Evolutionary conservation across 2,113 vertebrate species (phyloP).

Genomic region (Epinephelus fuscoguttatus): DNA sequence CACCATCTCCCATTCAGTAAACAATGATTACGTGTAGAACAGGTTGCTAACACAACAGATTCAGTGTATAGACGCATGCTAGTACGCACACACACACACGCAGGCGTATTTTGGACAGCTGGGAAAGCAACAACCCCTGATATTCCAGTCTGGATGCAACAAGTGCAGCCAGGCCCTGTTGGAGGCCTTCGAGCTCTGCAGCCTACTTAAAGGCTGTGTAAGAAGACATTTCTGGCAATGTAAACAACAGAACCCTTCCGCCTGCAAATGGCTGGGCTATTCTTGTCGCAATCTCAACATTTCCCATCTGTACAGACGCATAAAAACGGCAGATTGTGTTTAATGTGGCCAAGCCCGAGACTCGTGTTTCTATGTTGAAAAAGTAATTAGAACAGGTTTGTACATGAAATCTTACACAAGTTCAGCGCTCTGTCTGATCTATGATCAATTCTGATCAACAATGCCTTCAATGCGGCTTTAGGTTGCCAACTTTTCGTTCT

Average conservation of each 20-base stretch:
- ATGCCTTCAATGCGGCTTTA: constrained; percentile 30
- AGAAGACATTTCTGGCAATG: constrained; percentile 59
- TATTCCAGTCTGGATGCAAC: constrained; percentile 26
- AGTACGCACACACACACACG: neutral
- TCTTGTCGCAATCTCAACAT: constrained; percentile 57
- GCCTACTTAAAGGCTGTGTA: constrained; percentile 54
- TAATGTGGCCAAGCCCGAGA: constrained; percentile 27
- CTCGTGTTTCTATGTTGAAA: neutral
- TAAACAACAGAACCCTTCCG: constrained; percentile 46
- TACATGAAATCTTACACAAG: neutral
- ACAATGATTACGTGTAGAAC: constrained; percentile 46
- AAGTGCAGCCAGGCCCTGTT: constrained; percentile 29
- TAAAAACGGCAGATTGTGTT: constrained; percentile 43
- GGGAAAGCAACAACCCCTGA: constrained; percentile 55
- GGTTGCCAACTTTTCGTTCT: constrained; percentile 71
- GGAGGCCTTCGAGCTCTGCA: constrained; percentile 44
- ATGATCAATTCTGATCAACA: constrained; percentile 41
- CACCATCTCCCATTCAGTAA: constrained; percentile 48
- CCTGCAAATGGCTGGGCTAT: constrained; percentile 52
- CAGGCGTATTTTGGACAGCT: constrained; percentile 64
- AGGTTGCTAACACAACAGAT: constrained; percentile 50
- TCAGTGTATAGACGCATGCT: constrained; percentile 3
- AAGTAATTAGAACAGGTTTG: neutral
- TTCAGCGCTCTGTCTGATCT: neutral
- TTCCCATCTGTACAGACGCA: constrained; percentile 48